A percentile compares a stretch with the other conserved stretches of the same genome.
phyloP scores from a whole-genome alignment of 2,888 invertebrate genomes.

The Cantharis flavilabris region DNA sequence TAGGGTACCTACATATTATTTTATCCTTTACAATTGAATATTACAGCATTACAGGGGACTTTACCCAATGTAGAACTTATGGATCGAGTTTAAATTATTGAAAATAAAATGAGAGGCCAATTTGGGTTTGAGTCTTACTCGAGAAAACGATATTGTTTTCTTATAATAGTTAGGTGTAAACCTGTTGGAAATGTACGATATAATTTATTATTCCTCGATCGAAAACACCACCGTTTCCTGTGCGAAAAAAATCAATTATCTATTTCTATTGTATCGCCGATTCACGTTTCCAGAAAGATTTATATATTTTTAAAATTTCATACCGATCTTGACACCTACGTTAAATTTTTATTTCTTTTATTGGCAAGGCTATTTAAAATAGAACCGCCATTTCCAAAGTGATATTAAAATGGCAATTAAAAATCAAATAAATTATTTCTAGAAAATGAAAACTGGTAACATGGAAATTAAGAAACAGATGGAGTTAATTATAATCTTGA shows the following conservation, averaged over 20 bases:
- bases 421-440: constrained; percentile 14
- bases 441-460: constrained; percentile 17
- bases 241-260: neutral
- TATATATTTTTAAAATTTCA: neutral
- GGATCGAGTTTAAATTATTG: neutral
- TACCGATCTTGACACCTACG: neutral
- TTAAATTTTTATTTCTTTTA: neutral
- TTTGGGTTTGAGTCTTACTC: too few species aligned
- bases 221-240: neutral
- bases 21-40: too few species aligned
- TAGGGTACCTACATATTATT: too few species aligned
- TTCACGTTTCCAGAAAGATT: neutral
- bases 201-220: neutral
- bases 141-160: too few species aligned
- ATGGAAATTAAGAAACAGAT: constrained; percentile 49
- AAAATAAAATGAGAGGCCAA: too few species aligned
- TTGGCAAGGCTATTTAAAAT: neutral
- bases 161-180: too few species aligned
- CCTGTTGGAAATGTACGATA: too few species aligned
- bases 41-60: too few species aligned
- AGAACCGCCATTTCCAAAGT: neutral
- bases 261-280: neutral
- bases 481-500: constrained; percentile 51
- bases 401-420: constrained; percentile 13
- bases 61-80: too few species aligned